Conservation (phyloP, 2,797 vertebrate genomes). For the Scarus forsteni region DNA sequence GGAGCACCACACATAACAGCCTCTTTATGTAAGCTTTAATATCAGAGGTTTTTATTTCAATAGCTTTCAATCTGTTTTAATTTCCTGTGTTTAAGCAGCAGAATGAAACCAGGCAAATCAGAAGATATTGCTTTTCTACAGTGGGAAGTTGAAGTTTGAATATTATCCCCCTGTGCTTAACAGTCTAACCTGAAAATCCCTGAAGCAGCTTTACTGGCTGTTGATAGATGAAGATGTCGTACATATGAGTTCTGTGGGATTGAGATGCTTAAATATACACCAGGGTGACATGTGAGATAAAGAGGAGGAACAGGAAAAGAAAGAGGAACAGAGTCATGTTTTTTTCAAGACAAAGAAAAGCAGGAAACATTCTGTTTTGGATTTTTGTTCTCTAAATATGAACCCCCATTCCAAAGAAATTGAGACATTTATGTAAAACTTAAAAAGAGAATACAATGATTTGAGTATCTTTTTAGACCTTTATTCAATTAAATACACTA, state of each 20-base stretch:
- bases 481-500: too few species aligned
- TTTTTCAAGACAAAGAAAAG: too few species aligned
- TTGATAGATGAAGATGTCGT: neutral
- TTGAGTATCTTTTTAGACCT: too few species aligned
- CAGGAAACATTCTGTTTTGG: too few species aligned
- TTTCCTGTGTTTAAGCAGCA: slow-evolving; percentile 3
- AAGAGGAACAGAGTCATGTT: neutral
- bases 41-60: slow-evolving; percentile 13
- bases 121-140: slow-evolving; percentile 5
- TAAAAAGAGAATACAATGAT: too few species aligned
- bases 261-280: neutral
- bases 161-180: neutral
- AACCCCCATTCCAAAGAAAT: too few species aligned
- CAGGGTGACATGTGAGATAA: neutral
- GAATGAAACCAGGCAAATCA: neutral
- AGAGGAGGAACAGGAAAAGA: neutral
- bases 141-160: neutral
- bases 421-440: too few species aligned
- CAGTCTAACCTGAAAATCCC: neutral
- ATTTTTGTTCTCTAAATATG: too few species aligned
- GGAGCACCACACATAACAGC: neutral
- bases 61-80: slow-evolving; percentile 19
- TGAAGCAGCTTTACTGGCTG: neutral
- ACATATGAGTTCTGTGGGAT: neutral
- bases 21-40: slow-evolving; percentile 25